Conservation (phyloP, 2,113 vertebrate genomes). For the Sisor rabdophorus region DNA sequence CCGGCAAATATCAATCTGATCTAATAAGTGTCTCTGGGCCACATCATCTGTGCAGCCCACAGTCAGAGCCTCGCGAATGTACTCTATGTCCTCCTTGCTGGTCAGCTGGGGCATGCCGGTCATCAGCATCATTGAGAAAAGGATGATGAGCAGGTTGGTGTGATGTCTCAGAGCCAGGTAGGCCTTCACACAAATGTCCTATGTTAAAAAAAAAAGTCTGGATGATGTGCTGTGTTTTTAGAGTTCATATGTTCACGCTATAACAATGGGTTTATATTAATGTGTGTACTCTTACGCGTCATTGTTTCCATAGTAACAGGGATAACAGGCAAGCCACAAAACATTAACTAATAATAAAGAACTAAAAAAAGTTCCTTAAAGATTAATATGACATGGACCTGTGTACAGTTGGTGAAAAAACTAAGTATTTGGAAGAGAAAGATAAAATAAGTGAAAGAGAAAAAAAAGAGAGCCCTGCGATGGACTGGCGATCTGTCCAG, state of each 20-base stretch:
- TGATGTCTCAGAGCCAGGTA: conserved; percentile 94
- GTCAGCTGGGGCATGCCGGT: conserved; percentile 98
- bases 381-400: too few relatives aligned
- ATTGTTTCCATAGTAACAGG: not conserved
- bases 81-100: conserved; percentile 96
- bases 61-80: conserved; percentile 91
- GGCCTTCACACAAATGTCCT: conserved; percentile 90
- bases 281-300: not conserved
- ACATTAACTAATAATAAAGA: not conserved
- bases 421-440: too few relatives aligned
- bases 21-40: conserved; percentile 90
- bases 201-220: conserved; percentile 9
- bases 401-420: too few relatives aligned
- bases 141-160: conserved; percentile 94
- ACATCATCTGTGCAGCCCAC: conserved; percentile 87
- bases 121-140: conserved; percentile 99
- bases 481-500: too few relatives aligned
- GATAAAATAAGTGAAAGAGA: too few relatives aligned
- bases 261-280: not conserved
- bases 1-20: conserved; percentile 96
- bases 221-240: too few relatives aligned
- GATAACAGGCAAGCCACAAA: not conserved
- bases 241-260: too few relatives aligned
- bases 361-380: not conserved
- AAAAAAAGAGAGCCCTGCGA: too few relatives aligned